phyloP scores from a whole-genome alignment of 2,797 vertebrate species.

The Malacoctenus gilli region DNA sequence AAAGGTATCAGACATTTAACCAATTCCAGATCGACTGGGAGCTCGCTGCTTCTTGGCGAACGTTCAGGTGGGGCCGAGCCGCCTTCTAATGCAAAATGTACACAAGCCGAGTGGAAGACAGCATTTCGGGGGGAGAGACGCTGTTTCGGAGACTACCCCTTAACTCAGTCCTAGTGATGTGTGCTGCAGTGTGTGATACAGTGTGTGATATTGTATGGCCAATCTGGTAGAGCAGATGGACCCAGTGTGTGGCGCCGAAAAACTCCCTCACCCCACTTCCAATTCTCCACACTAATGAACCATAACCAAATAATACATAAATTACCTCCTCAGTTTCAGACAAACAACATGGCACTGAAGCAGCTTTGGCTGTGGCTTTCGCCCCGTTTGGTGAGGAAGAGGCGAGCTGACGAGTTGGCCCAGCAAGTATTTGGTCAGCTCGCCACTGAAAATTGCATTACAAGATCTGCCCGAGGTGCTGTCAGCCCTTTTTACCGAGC shows the following conservation, averaged over 20 bases:
- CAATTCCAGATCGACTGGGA: slow-evolving; percentile 51
- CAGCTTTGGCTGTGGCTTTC: slow-evolving; percentile 47
- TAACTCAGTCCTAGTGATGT: slow-evolving; percentile 66
- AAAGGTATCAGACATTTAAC: slow-evolving; percentile 62
- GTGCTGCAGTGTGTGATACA: slow-evolving; percentile 65
- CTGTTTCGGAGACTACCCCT: slow-evolving; percentile 54
- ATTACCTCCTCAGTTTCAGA: slow-evolving; percentile 72
- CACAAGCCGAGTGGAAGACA: slow-evolving; percentile 30
- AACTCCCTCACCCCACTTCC: slow-evolving; percentile 70
- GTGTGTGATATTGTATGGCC: slow-evolving; percentile 71
- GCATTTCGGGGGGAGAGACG: slow-evolving; percentile 27
- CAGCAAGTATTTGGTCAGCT: slow-evolving; percentile 55
- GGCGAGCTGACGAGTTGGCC: slow-evolving; percentile 53
- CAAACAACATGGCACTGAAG: slow-evolving; percentile 61
- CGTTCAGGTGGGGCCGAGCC: slow-evolving; percentile 29
- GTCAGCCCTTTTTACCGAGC: slow-evolving; percentile 68
- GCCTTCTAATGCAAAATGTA: slow-evolving; percentile 21
- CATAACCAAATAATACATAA: slow-evolving; percentile 81
- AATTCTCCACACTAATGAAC: slow-evolving; percentile 81
- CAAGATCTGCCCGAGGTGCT: slow-evolving; percentile 63
- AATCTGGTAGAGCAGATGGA: slow-evolving; percentile 82
- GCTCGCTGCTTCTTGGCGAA: slow-evolving; percentile 31
- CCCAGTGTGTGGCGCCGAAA: slow-evolving; percentile 75
- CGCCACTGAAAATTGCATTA: slow-evolving; percentile 59
- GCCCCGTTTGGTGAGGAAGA: slow-evolving; percentile 55